These are phyloP conservation scores for Melopsittacus undulatus DNA, from an alignment of 2,797 vertebrate species.

Conservation along the genomic window DNA sequence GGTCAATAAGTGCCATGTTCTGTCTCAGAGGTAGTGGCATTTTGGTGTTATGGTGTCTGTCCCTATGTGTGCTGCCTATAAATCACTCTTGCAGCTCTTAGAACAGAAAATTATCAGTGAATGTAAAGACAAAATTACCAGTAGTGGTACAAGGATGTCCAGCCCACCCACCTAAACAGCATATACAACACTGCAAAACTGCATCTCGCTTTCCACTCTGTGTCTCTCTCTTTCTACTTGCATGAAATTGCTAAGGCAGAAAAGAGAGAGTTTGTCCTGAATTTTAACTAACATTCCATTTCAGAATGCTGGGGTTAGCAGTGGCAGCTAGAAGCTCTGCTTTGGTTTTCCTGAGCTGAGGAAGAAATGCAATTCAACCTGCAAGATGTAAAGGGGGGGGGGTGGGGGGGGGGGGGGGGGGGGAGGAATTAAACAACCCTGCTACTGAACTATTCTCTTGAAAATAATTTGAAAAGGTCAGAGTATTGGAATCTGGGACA, in stretches of 20 bases:
- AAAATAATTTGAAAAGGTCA: slow-evolving; percentile 79
- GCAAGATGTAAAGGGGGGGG: slow-evolving; percentile 34
- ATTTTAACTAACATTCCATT: slow-evolving; percentile 73
- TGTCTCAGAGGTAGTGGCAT: background rate
- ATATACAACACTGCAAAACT: background rate
- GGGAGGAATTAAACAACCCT: background rate
- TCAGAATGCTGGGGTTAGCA: slow-evolving; percentile 64
- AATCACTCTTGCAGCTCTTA: background rate
- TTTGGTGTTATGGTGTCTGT: background rate
- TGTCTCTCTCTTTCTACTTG: background rate
- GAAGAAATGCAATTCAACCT: slow-evolving; percentile 56
- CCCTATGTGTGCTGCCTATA: background rate
- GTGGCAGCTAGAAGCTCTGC: slow-evolving; percentile 41
- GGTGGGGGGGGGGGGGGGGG: too few species aligned
- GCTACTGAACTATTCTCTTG: slow-evolving; percentile 62
- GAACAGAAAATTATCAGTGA: background rate
- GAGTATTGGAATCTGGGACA: slow-evolving; percentile 78
- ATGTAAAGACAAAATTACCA: background rate
- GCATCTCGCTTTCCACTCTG: background rate
- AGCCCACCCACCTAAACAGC: background rate
- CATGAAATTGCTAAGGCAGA: slow-evolving; percentile 58
- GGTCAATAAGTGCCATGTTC: slow-evolving; percentile 1
- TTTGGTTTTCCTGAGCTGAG: slow-evolving; percentile 58
- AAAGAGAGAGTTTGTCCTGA: slow-evolving; percentile 61
- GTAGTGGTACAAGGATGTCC: background rate